These are phyloP conservation scores for Philopotamus ludificatus DNA, from an alignment of 1,140 invertebrate species.

Conservation along the genomic window DNA sequence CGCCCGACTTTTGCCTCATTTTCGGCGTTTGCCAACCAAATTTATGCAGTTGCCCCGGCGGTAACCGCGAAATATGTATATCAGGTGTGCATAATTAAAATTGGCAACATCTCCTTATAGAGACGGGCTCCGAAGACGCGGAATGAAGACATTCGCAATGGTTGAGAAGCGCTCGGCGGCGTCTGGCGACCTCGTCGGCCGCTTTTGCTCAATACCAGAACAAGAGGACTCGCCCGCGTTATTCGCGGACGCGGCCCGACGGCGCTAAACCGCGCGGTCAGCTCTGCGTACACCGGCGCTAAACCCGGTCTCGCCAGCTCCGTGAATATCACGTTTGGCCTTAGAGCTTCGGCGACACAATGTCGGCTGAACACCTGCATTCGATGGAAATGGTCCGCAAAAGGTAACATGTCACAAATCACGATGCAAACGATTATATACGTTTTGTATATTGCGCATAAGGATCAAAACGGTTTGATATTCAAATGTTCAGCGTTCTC, in stretches of 20 bases:
- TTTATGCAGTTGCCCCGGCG: no score
- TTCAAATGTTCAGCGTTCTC: not conserved
- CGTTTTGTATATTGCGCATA: conserved; percentile 6
- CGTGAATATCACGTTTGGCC: conserved; percentile 6
- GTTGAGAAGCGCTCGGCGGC: not conserved
- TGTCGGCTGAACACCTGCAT: conserved; percentile 41
- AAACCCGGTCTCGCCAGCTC: not conserved
- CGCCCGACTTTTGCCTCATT: no score
- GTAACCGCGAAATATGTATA: not conserved
- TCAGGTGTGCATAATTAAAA: not conserved
- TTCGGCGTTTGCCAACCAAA: no score
- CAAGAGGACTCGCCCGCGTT: not conserved
- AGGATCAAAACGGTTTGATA: not conserved
- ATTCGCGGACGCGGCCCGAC: not conserved
- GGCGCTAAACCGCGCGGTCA: no score
- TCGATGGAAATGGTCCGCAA: not conserved
- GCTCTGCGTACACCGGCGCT: not conserved
- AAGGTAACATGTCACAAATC: conserved; percentile 3
- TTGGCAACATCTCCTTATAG: not conserved
- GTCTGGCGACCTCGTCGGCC: conserved; percentile 14
- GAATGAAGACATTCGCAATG: conserved; percentile 5
- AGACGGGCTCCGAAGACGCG: not conserved
- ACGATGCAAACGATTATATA: not conserved
- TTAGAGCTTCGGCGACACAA: conserved; percentile 37
- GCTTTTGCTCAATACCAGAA: conserved; percentile 13